phyloP scores from a whole-genome alignment of 1,140 invertebrate species.

The Leptinotarsa texana region DNA sequence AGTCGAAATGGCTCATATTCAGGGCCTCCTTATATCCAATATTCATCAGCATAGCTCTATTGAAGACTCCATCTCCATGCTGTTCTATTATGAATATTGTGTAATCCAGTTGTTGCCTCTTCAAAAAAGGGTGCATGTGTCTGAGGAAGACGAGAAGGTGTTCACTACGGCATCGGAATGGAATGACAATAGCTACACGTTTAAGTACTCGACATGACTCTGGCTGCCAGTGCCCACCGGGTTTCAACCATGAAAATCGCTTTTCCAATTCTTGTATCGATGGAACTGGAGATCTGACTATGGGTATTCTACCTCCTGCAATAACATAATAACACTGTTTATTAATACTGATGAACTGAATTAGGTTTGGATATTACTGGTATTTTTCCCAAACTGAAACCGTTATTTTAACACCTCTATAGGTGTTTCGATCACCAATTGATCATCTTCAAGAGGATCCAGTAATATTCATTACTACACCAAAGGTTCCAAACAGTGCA shows the following conservation, averaged over 20 bases:
- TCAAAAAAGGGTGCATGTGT: conserved; percentile 89
- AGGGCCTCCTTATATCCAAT: conserved; percentile 89
- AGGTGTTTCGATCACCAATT: no score
- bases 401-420: no score
- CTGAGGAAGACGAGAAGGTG: conserved; percentile 84
- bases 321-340: not conserved
- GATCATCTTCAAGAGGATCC: no score
- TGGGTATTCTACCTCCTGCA: conserved; percentile 56
- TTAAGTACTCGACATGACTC: conserved; percentile 73
- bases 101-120: conserved; percentile 90
- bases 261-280: conserved; percentile 55
- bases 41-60: conserved; percentile 92
- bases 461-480: no score
- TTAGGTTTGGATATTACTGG: no score
- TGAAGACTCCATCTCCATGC: conserved; percentile 75
- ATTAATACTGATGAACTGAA: no score
- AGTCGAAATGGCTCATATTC: conserved; percentile 78
- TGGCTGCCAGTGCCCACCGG: conserved; percentile 80
- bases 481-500: no score
- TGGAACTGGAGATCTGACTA: conserved; percentile 56
- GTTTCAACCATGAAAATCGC: conserved; percentile 60
- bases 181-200: conserved; percentile 86
- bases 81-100: conserved; percentile 96
- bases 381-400: no score
- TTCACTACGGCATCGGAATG: conserved; percentile 81